Percentiles rank a stretch among this genome's conserved stretches.
phyloP scores from a whole-genome alignment of 2,888 invertebrate species.

The Brachyptera risi region DNA sequence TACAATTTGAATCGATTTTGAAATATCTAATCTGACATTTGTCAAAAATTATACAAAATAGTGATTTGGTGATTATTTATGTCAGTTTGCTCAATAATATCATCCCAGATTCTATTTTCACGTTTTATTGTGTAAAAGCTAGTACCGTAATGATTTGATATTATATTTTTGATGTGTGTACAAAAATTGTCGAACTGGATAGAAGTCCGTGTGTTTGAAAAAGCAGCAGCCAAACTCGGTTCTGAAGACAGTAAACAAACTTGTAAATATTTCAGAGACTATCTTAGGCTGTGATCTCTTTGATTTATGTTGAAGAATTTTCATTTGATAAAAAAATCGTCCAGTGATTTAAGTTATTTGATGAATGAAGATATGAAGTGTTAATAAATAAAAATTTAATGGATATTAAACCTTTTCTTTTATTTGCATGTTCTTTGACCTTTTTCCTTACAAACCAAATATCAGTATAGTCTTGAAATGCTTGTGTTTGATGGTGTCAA shows the following conservation, averaged over 20 bases:
- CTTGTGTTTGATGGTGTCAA: no score
- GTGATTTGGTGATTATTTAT: conserved; percentile 32
- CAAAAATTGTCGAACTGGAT: conserved; percentile 30
- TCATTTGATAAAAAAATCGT: conserved; percentile 36
- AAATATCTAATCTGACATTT: no score
- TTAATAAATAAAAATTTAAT: conserved; percentile 36
- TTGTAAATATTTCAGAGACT: conserved; percentile 37
- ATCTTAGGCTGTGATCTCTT: conserved; percentile 38
- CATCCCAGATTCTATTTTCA: conserved; percentile 36
- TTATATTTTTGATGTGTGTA: conserved; percentile 37
- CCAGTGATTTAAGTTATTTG: conserved; percentile 38
- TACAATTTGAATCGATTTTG: no score
- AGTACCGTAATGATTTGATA: conserved; percentile 33
- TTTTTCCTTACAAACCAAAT: no score
- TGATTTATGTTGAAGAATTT: conserved; percentile 35
- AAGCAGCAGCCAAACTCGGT: conserved; percentile 32
- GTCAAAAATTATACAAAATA: conserved; percentile 28
- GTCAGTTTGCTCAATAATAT: conserved; percentile 36
- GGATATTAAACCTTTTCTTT: conserved; percentile 28
- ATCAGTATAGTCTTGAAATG: no score
- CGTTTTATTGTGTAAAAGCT: conserved; percentile 35
- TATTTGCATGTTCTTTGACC: not conserved
- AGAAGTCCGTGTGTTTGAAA: conserved; percentile 29
- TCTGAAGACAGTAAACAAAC: conserved; percentile 30
- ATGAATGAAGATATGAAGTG: conserved; percentile 36